Percentiles rank a stretch among this genome's conserved stretches.
phyloP scores from a whole-genome alignment of 2,888 invertebrate genomes.

The Pherbina coryleti region DNA sequence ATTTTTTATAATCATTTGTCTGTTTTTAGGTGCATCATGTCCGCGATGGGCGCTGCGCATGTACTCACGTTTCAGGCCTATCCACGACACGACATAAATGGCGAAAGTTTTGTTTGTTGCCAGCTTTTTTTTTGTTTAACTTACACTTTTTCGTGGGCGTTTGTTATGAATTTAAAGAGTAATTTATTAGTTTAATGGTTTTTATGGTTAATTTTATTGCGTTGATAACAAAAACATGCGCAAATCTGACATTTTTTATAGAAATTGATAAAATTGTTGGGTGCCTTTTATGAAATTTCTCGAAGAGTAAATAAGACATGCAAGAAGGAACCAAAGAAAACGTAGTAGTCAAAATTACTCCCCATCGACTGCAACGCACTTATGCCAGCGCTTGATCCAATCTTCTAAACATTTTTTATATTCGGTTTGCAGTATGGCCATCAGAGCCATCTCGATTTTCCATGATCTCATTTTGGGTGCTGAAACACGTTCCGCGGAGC shows the following conservation, averaged over 20 bases:
- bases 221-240: not conserved
- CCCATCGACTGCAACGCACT: too few species aligned
- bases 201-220: not conserved
- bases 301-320: too few species aligned
- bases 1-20: not conserved
- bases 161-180: not conserved
- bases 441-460: too few species aligned
- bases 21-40: not conserved
- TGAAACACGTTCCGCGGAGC: too few species aligned
- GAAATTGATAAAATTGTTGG: not conserved
- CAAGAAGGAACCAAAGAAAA: too few species aligned
- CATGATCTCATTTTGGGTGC: too few species aligned
- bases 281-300: too few species aligned
- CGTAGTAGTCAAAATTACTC: too few species aligned
- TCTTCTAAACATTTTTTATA: too few species aligned
- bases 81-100: constrained; percentile 8
- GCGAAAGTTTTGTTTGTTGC: constrained; percentile 15
- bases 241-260: not conserved
- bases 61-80: not conserved
- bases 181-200: not conserved
- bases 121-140: not conserved
- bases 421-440: too few species aligned
- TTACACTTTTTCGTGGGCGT: not conserved
- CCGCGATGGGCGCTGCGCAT: not conserved
- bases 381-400: too few species aligned